These are phyloP conservation scores for Penaeus vannamei DNA, from an alignment of 1,140 invertebrate genomes.

Conservation along the genomic window DNA sequence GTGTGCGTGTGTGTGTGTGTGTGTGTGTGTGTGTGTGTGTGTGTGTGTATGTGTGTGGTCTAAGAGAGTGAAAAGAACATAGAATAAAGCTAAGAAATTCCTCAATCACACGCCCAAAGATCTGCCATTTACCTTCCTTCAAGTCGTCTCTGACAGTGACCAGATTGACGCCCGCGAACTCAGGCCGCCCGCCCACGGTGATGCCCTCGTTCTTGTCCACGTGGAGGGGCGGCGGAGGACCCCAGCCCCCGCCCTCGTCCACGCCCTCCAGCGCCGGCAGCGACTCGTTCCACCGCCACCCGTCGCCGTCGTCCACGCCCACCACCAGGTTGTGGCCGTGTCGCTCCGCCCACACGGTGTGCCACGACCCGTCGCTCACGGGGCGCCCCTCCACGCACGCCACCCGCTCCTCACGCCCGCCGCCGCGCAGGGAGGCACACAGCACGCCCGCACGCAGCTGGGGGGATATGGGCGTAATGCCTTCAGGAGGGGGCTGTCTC, in stretches of 20 bases:
- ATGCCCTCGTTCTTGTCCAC: conserved; percentile 35
- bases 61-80: neutral
- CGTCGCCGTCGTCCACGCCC: conserved; percentile 45
- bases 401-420: neutral
- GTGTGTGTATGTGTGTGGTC: neutral
- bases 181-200: neutral
- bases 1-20: too few species aligned
- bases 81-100: neutral
- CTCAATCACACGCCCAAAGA: neutral
- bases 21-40: neutral
- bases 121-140: neutral
- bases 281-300: conserved; percentile 26
- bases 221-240: neutral
- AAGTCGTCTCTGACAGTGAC: conserved; percentile 20
- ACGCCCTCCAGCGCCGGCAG: neutral
- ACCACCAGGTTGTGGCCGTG: conserved; percentile 77
- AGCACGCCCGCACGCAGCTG: conserved; percentile 41
- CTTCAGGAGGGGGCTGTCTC: too few species aligned
- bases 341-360: conserved; percentile 85
- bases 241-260: neutral
- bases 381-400: conserved; percentile 68
- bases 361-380: conserved; percentile 97
- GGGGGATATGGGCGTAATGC: neutral
- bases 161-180: neutral
- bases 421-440: conserved; percentile 19